phyloP scores from a whole-genome alignment of 1,140 invertebrate species.

The Pseudomyrmex dendroicus region DNA sequence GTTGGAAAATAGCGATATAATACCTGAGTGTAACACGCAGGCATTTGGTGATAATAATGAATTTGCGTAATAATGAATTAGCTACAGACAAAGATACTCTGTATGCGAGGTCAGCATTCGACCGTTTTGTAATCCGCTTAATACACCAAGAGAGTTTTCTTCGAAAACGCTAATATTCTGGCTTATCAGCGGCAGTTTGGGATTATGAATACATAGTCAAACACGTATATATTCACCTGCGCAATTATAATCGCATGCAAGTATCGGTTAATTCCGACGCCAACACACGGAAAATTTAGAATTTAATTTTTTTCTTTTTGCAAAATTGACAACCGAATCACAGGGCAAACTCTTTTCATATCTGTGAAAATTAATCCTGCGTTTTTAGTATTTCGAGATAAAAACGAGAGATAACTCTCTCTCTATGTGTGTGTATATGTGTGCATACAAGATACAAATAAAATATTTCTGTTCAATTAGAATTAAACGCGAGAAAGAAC shows the following conservation, averaged over 20 bases:
- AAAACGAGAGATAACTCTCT: background rate
- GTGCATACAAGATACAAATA: background rate
- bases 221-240: background rate
- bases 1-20: no score
- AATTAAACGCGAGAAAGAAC: background rate
- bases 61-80: no score
- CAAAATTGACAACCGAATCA: background rate
- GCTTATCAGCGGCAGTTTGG: background rate
- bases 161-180: background rate
- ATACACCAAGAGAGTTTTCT: background rate
- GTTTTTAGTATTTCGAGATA: background rate
- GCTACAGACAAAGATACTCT: no score
- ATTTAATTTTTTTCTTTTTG: background rate
- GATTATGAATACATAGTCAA: background rate
- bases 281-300: background rate
- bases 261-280: background rate
- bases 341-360: background rate
- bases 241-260: background rate
- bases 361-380: conserved; percentile 3
- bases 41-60: no score
- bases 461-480: background rate
- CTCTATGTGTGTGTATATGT: background rate
- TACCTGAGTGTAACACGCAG: no score
- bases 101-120: no score
- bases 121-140: background rate